Percentiles rank a stretch among this genome's conserved stretches.
These are phyloP conservation scores for Periplaneta americana DNA, from an alignment of 1,140 invertebrate species.

Conservation along the genomic window DNA sequence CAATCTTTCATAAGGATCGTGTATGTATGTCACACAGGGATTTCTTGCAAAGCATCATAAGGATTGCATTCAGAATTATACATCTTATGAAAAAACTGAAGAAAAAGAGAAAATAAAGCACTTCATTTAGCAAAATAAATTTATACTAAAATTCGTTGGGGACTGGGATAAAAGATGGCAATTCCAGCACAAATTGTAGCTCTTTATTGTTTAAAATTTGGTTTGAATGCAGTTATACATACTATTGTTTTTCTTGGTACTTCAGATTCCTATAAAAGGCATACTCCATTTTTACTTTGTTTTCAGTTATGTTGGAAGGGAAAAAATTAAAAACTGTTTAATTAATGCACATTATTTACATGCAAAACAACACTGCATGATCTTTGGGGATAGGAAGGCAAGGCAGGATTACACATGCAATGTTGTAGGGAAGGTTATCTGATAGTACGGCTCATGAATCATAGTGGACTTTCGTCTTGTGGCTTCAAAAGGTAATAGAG, in stretches of 20 bases:
- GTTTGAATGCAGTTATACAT: slow-evolving; percentile 15
- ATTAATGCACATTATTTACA: slow-evolving; percentile 14
- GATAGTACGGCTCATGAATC: neutral
- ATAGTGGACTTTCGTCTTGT: neutral
- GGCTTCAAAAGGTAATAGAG: neutral
- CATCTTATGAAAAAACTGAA: no score
- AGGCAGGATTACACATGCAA: neutral
- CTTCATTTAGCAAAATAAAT: neutral
- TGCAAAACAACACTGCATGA: slow-evolving; percentile 2
- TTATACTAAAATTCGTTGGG: neutral
- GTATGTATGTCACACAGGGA: no score
- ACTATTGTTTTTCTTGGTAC: slow-evolving; percentile 8
- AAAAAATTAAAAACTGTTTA: neutral
- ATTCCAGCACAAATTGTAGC: slow-evolving; percentile 18
- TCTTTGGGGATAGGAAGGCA: neutral
- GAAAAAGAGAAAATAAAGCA: neutral
- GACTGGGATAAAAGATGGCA: neutral
- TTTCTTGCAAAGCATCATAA: no score
- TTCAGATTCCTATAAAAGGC: slow-evolving; percentile 17
- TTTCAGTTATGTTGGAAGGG: neutral
- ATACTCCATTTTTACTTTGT: slow-evolving; percentile 9
- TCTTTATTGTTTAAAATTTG: slow-evolving; percentile 19
- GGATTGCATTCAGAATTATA: no score
- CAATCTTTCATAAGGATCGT: no score
- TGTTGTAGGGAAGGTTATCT: neutral